These are phyloP conservation scores for Myodes glareolus DNA, from an alignment of 2,113 vertebrate species.

Conservation along the genomic window DNA sequence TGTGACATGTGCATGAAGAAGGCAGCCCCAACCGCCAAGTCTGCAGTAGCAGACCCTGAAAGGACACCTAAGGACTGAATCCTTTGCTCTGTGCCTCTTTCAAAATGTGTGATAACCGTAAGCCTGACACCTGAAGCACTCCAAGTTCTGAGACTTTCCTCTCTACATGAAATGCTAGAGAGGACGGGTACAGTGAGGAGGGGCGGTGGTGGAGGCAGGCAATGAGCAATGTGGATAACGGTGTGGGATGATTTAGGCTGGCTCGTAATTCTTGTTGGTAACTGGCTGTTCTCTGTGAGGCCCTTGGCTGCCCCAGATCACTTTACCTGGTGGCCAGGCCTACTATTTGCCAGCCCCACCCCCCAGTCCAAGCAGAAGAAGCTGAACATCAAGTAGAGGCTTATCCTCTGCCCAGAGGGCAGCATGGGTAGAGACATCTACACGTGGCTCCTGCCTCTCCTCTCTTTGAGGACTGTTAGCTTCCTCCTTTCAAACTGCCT, in stretches of 20 bases:
- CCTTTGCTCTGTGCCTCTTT: neutral
- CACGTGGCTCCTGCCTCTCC: rapidly evolving
- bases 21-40: neutral
- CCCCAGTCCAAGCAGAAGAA: neutral
- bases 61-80: neutral
- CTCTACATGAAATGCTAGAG: neutral
- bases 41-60: neutral
- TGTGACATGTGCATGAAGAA: neutral
- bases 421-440: neutral
- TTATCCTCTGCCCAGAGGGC: neutral
- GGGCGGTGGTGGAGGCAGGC: neutral
- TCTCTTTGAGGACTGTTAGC: neutral
- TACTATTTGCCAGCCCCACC: neutral
- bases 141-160: neutral
- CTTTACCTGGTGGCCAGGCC: neutral
- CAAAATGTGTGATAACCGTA: too few relatives aligned
- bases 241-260: neutral
- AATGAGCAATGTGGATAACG: neutral
- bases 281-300: neutral
- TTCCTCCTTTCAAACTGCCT: neutral
- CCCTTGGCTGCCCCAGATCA: neutral
- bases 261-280: rapidly evolving
- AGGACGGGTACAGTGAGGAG: neutral
- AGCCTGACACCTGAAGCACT: neutral
- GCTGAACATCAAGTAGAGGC: neutral